These are phyloP conservation scores for Eudyptes chrysolophus DNA, from an alignment of 2,113 vertebrate species.

Conservation along the genomic window DNA sequence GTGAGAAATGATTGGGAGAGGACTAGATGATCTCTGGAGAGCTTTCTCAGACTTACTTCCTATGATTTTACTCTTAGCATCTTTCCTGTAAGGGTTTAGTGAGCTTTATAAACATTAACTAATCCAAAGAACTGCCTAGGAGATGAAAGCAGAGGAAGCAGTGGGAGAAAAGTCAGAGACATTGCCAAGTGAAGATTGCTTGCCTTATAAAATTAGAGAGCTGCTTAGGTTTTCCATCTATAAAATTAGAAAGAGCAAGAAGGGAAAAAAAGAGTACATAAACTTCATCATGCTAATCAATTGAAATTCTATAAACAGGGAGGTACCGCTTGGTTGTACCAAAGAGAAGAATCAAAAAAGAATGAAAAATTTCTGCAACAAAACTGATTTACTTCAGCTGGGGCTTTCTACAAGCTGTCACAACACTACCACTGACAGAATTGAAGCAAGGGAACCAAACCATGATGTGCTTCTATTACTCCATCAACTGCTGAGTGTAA, in stretches of 20 bases:
- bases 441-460: background rate
- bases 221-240: background rate
- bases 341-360: background rate
- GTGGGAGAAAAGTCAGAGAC: background rate
- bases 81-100: background rate
- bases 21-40: background rate
- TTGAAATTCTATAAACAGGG: background rate
- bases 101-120: background rate
- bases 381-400: background rate
- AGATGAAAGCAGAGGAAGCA: background rate
- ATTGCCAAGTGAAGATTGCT: background rate
- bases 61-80: background rate
- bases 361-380: background rate
- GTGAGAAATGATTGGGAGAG: background rate
- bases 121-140: background rate
- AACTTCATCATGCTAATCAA: background rate
- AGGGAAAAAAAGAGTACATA: background rate
- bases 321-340: background rate
- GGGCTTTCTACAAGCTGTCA: background rate
- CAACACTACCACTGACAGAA: background rate
- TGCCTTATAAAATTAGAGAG: background rate
- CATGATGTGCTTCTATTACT: background rate
- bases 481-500: background rate
- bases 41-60: background rate
- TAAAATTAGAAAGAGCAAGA: background rate